phyloP scores from a whole-genome alignment of 2,113 vertebrate species.

The Pelodiscus sinensis region DNA sequence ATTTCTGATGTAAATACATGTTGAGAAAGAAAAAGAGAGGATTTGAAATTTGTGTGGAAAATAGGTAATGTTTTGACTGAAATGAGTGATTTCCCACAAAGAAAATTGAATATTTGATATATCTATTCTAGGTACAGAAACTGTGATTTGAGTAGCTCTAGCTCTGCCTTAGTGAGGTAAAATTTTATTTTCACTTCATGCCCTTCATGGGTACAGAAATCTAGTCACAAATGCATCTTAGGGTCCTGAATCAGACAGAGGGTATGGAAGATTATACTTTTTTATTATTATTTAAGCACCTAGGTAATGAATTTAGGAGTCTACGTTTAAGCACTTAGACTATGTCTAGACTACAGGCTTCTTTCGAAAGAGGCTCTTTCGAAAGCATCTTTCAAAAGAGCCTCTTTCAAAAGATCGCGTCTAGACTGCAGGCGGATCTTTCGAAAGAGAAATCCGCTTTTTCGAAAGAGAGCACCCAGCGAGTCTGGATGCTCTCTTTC shows the following conservation, averaged over 20 bases:
- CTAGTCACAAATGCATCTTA: not conserved
- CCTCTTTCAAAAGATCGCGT: too few relatives aligned
- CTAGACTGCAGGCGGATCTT: too few relatives aligned
- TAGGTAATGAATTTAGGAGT: too few relatives aligned
- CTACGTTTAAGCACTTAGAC: too few relatives aligned
- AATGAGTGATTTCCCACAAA: not conserved
- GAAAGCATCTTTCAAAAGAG: too few relatives aligned
- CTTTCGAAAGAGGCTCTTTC: too few relatives aligned
- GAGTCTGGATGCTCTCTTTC: too few relatives aligned
- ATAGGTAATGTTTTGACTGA: not conserved
- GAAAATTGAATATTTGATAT: not conserved
- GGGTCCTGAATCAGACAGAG: not conserved
- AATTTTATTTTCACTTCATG: not conserved
- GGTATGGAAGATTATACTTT: not conserved
- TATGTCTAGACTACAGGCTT: too few relatives aligned
- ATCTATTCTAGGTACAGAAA: not conserved
- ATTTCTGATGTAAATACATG: not conserved
- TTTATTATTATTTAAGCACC: not conserved
- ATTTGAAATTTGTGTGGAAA: not conserved
- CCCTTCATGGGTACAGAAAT: not conserved
- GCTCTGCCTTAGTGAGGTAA: not conserved
- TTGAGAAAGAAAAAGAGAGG: not conserved
- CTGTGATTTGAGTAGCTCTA: not conserved
- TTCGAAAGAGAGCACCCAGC: too few relatives aligned
- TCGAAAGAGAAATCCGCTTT: too few relatives aligned